Conservation (phyloP, 2,797 vertebrate species). For the Gadopsis bispinosus region DNA sequence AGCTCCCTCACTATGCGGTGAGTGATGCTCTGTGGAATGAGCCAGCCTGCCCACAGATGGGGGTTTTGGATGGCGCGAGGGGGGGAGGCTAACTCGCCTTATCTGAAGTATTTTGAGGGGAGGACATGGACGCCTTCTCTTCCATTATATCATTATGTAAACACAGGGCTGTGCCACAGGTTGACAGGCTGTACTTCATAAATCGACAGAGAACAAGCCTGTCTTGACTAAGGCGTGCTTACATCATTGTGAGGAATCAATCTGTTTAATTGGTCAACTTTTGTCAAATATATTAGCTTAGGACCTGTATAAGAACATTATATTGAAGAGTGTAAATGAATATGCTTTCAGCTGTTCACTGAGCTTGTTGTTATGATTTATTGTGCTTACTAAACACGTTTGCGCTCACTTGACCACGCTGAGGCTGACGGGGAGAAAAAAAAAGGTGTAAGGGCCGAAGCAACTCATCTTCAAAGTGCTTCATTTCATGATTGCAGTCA, state of each 20-base stretch:
- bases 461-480: constrained; percentile 67
- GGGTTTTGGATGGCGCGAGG: constrained; percentile 51
- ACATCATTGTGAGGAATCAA: constrained; percentile 77
- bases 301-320: constrained; percentile 66
- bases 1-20: constrained; percentile 64
- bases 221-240: constrained; percentile 72
- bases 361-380: constrained; percentile 75
- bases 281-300: constrained; percentile 80
- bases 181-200: constrained; percentile 76
- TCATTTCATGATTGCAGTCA: constrained; percentile 66
- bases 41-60: constrained; percentile 70
- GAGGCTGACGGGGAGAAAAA: constrained; percentile 46
- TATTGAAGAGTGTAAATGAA: constrained; percentile 69
- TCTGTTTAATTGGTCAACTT: constrained; percentile 79
- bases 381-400: constrained; percentile 73
- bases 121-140: constrained; percentile 77
- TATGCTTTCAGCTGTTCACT: constrained; percentile 63
- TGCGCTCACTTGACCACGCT: constrained; percentile 60
- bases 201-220: constrained; percentile 66
- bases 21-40: constrained; percentile 76
- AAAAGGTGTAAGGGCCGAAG: constrained; percentile 43
- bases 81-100: constrained; percentile 73
- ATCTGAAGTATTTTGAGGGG: constrained; percentile 83
- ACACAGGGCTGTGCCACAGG: constrained; percentile 74
- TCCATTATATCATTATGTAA: constrained; percentile 84